phyloP scores from a whole-genome alignment of 2,888 invertebrate genomes.

The Cenopis cana region DNA sequence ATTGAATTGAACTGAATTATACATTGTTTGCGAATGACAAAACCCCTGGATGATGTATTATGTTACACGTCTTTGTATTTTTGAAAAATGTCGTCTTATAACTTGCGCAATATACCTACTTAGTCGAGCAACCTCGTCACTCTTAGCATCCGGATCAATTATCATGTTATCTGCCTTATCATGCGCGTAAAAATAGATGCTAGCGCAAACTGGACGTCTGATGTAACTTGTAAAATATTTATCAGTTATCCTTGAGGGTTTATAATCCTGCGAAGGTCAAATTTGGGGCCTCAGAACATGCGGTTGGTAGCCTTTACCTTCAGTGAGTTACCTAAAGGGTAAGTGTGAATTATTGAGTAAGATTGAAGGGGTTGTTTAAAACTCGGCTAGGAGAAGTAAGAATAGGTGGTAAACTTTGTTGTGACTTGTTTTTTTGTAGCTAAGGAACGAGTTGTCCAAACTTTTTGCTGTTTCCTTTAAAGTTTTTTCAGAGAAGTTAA shows the following conservation, averaged over 20 bases:
- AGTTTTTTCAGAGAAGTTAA: not conserved
- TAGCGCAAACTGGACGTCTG: constrained; percentile 16
- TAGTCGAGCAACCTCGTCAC: constrained; percentile 7
- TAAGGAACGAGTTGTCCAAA: not conserved
- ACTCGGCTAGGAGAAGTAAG: constrained; percentile 21
- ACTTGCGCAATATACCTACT: too few relatives aligned
- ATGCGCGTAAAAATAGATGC: constrained; percentile 5
- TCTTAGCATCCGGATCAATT: constrained; percentile 1
- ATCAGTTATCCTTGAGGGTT: constrained; percentile 34
- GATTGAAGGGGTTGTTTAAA: constrained; percentile 35
- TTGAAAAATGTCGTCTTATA: not conserved
- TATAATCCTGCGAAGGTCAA: constrained; percentile 33
- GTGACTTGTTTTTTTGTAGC: constrained; percentile 7
- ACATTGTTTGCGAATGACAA: not conserved
- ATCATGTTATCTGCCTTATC: constrained; percentile 25
- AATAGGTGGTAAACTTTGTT: constrained; percentile 19
- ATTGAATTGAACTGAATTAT: too few relatives aligned
- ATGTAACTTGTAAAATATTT: constrained; percentile 32
- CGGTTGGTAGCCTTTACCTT: constrained; percentile 25
- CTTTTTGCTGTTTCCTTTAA: not conserved
- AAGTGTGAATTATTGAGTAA: constrained; percentile 31
- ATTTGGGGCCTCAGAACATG: constrained; percentile 12
- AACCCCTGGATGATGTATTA: not conserved
- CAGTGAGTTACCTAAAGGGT: constrained; percentile 19
- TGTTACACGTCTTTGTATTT: not conserved